Percentiles rank a stretch among this genome's conserved stretches.
Conservation (phyloP, 2,888 invertebrate species). For the Alcis repandata region DNA sequence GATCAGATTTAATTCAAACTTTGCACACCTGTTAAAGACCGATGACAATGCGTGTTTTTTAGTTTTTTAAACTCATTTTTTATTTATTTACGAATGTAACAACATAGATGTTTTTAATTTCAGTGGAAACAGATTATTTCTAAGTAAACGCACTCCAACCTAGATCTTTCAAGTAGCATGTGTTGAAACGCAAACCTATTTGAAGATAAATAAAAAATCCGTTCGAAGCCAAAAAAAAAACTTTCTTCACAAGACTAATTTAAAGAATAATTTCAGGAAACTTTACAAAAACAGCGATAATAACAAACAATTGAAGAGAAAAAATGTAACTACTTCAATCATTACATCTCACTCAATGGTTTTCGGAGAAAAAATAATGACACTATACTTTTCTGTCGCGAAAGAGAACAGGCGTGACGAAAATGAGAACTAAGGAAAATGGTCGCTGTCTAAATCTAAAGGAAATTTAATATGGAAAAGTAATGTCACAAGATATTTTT, state of each 20-base stretch:
- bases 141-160: too few species aligned
- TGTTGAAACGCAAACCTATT: too few species aligned
- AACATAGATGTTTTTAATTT: too few species aligned
- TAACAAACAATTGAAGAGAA: conserved; percentile 28
- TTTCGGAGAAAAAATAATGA: conserved; percentile 39
- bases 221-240: neutral
- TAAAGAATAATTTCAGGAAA: conserved; percentile 12
- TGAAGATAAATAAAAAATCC: neutral
- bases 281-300: conserved; percentile 21
- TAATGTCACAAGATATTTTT: too few species aligned
- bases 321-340: conserved; percentile 39
- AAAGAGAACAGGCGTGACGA: conserved; percentile 17
- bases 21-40: too few species aligned
- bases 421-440: neutral
- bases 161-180: too few species aligned
- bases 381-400: conserved; percentile 26
- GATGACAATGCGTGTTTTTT: too few species aligned
- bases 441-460: neutral
- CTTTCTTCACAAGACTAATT: neutral
- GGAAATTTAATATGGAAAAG: neutral
- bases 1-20: too few species aligned
- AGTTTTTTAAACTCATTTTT: too few species aligned
- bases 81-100: too few species aligned
- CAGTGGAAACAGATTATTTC: too few species aligned
- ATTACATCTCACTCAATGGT: conserved; percentile 47